Percentiles rank a stretch among this genome's conserved stretches.
Evolutionary conservation across 2,888 invertebrate genomes (phyloP).

Genomic region (Augiades crinisus): DNA sequence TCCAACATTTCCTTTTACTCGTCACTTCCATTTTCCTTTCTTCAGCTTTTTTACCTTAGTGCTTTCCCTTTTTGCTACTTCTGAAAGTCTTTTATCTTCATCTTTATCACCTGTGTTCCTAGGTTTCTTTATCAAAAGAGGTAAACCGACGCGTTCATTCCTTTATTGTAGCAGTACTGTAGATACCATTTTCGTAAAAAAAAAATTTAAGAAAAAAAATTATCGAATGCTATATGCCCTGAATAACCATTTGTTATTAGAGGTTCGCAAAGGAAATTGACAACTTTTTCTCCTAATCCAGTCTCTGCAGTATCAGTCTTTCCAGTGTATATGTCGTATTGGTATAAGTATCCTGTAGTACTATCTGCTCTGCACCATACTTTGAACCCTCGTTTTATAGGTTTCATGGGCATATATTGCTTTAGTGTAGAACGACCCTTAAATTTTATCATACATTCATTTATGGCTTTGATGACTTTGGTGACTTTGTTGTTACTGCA

Average conservation of each 20-base stretch:
- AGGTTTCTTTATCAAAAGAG: conserved; percentile 28
- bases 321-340: conserved; percentile 26
- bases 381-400: conserved; percentile 39
- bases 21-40: conserved; percentile 21
- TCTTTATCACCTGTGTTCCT: background rate
- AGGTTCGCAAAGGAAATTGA: conserved; percentile 13
- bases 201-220: conserved; percentile 30
- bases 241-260: conserved; percentile 6
- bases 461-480: too few relatives aligned
- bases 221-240: conserved; percentile 27
- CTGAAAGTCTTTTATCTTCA: background rate
- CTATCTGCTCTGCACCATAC: conserved; percentile 22
- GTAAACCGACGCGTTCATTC: conserved; percentile 28
- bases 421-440: conserved; percentile 28
- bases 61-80: background rate
- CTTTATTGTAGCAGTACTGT: conserved; percentile 17
- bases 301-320: conserved; percentile 23
- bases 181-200: too few relatives aligned
- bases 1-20: conserved; percentile 30
- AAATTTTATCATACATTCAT: conserved; percentile 34
- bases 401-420: conserved; percentile 39
- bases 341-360: conserved; percentile 25
- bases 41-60: background rate
- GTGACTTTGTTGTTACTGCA: too few relatives aligned
- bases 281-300: conserved; percentile 23